Evolutionary conservation across 2,113 vertebrate genomes (phyloP), one percentile per base, ranked within the genome.

Genomic region (Archocentrus centrarchus): DNA sequence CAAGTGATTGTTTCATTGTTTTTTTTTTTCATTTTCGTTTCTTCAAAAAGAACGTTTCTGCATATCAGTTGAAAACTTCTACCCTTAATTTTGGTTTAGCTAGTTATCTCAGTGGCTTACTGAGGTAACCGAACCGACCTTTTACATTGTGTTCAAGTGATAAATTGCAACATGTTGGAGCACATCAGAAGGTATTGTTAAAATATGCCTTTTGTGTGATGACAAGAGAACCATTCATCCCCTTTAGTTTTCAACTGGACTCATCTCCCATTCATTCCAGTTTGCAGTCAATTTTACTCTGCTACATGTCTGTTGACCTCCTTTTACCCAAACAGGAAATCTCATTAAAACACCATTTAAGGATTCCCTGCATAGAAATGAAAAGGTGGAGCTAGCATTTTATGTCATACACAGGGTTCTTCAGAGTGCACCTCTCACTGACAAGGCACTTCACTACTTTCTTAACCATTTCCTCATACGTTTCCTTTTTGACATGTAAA

Each of bases 221-320:
- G 61, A 81, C 73, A 55, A 60, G 5, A 79, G 70, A 88, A 70
- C 57, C 75, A 79, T 57, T 83, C 24, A 50, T 44, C 75, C 70
- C 68, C 30, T 57, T 88, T 80, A 77, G 68, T 75, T 68, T 30
- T 70, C 66, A 50, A 59, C 50, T 77, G 27, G 11, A 44, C 41
- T 95, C 82, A 83, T 82, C 90, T 92, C 95, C 90, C 87, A 92
- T 86, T 94, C 93, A 92, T 91, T 91, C 13, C 75, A 35, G 81
- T 94, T 41, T 83, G 59, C 75, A 5, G 9, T 24, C 41, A 68
- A 17, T 30, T 11, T 61, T 84, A 37, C 59, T 37, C 83, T 63
- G 24, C 59, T 78, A 39, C 53, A 7, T 60, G 84, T 87, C 82
- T 80, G 89, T 83, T 44, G 20, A 66, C 77, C 53, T 9, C 35